phyloP scores from a whole-genome alignment of 2,888 invertebrate genomes.

The Erynnis tages region DNA sequence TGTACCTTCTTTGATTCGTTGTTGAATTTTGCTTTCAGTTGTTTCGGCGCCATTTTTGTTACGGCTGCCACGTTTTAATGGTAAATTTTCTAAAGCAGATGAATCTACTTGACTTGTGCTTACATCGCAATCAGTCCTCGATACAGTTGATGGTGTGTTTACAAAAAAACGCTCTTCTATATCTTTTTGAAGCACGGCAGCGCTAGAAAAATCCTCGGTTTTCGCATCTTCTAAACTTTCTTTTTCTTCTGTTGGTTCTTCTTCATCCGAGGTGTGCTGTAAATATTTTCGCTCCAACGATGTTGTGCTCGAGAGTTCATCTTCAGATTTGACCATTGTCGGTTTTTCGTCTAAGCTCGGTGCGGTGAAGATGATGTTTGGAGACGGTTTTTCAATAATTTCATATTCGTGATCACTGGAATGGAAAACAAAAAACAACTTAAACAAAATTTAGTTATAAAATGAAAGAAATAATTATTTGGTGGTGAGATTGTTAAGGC shows the following conservation, averaged over 20 bases:
- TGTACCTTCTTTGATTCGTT: constrained; percentile 85
- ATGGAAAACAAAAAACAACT: constrained; percentile 42
- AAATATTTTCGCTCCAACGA: constrained; percentile 73
- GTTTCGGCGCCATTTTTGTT: constrained; percentile 73
- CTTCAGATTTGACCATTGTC: constrained; percentile 64
- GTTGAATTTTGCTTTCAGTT: constrained; percentile 82
- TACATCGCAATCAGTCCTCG: constrained; percentile 84
- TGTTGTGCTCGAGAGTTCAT: constrained; percentile 76
- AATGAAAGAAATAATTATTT: no score
- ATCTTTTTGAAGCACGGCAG: constrained; percentile 82
- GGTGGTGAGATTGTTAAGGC: no score
- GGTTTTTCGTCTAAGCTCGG: constrained; percentile 63
- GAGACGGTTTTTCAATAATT: constrained; percentile 88
- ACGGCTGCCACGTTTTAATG: constrained; percentile 80
- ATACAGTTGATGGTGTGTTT: constrained; percentile 81
- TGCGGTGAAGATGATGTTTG: constrained; percentile 63
- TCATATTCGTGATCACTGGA: constrained; percentile 96
- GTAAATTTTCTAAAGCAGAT: constrained; percentile 83
- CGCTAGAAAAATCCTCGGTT: constrained; percentile 55
- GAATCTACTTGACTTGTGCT: constrained; percentile 86
- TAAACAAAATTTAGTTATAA: neutral
- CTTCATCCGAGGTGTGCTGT: constrained; percentile 76
- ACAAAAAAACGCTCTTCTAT: constrained; percentile 84
- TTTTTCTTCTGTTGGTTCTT: constrained; percentile 62
- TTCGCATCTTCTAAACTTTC: constrained; percentile 50